These are phyloP conservation scores for Fragum sueziense DNA, from an alignment of 2,888 invertebrate species.

Conservation along the genomic window DNA sequence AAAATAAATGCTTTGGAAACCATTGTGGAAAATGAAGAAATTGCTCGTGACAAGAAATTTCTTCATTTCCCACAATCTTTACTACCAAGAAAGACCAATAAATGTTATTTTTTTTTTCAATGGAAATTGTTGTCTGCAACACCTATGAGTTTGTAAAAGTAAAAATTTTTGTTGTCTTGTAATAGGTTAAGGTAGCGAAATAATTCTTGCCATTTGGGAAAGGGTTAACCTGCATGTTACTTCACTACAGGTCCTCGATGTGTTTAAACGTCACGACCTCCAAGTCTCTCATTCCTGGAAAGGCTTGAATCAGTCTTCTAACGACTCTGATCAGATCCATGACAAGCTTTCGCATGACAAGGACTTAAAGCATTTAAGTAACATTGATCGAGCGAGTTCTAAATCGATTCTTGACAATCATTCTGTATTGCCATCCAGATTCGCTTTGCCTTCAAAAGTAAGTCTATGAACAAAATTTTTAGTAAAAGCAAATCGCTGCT, in stretches of 20 bases:
- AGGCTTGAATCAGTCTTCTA: conserved; percentile 28
- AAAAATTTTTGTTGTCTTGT: too few relatives aligned
- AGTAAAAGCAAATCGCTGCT: too few relatives aligned
- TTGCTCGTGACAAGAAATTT: neutral
- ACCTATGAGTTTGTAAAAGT: too few relatives aligned
- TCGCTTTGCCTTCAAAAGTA: conserved; percentile 68
- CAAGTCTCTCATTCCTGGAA: conserved; percentile 33
- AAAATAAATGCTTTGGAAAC: too few relatives aligned
- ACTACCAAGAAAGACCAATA: too few relatives aligned
- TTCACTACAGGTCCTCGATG: conserved; percentile 43
- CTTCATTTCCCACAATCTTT: neutral
- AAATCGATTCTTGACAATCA: conserved; percentile 56
- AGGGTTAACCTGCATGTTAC: neutral
- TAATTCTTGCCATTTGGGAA: too few relatives aligned
- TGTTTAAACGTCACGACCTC: conserved; percentile 43
- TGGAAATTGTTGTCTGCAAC: too few relatives aligned
- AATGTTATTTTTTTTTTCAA: too few relatives aligned
- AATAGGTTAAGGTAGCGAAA: neutral
- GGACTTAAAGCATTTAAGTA: conserved; percentile 48
- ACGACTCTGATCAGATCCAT: conserved; percentile 1
- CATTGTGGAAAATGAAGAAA: neutral
- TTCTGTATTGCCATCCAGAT: conserved; percentile 63
- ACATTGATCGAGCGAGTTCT: conserved; percentile 36
- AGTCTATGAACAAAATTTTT: too few relatives aligned
- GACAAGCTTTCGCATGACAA: conserved; percentile 45